Conservation (phyloP, 1,140 invertebrate genomes). For the Rhizoglyphus robini region DNA sequence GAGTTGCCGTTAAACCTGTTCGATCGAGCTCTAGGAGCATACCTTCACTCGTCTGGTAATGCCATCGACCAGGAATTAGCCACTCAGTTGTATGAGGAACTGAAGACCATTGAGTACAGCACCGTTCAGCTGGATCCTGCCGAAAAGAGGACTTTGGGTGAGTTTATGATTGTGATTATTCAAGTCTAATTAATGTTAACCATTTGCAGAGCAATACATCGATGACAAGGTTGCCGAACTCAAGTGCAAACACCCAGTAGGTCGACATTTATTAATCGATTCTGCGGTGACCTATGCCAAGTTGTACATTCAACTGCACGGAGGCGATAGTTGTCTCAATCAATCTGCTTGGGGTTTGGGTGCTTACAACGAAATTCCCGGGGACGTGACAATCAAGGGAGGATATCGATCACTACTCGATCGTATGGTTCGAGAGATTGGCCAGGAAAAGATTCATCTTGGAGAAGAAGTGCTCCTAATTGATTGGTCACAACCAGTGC, state of each 20-base stretch:
- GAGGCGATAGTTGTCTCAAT: background rate
- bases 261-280: background rate
- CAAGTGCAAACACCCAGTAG: background rate
- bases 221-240: background rate
- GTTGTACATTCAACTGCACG: background rate
- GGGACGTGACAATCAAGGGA: background rate
- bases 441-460: background rate
- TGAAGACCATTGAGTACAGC: conserved; percentile 16
- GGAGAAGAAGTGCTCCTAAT: conserved; percentile 13
- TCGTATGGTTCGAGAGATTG: background rate
- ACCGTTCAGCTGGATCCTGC: background rate
- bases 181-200: no score
- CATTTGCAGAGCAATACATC: background rate
- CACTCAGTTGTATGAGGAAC: conserved; percentile 16
- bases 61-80: conserved; percentile 14
- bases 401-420: background rate
- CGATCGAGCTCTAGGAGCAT: conserved; percentile 22
- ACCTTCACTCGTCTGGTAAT: conserved; percentile 23
- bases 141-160: background rate
- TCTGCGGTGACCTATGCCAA: background rate
- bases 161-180: no score
- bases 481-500: background rate
- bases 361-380: background rate
- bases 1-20: background rate
- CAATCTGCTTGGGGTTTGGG: background rate